Conservation (phyloP, 2,113 vertebrate species). For the Cyrtonyx montezumae region DNA sequence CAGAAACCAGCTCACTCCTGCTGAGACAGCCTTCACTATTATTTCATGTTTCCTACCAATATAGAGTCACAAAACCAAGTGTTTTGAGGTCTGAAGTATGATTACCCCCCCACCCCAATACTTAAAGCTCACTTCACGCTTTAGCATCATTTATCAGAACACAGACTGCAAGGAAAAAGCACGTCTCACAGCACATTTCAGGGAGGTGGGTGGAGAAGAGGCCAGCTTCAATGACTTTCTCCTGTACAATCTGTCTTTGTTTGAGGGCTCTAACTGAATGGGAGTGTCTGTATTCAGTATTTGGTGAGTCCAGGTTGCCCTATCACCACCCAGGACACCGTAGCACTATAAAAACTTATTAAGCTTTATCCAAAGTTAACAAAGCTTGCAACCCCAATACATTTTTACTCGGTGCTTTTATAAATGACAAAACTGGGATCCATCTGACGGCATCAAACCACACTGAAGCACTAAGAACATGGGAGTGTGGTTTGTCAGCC, state of each 20-base stretch:
- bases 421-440: background rate
- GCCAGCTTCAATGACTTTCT: background rate
- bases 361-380: background rate
- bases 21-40: background rate
- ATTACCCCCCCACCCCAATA: background rate
- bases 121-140: background rate
- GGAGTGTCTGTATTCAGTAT: background rate
- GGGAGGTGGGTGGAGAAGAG: conserved; percentile 8
- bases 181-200: accelerated
- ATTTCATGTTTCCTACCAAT: background rate
- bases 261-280: background rate
- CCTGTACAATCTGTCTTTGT: conserved; percentile 36
- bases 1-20: background rate
- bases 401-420: background rate
- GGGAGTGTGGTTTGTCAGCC: no score
- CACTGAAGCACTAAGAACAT: background rate
- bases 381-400: background rate
- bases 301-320: background rate
- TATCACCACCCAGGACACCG: background rate
- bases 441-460: background rate
- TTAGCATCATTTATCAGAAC: background rate
- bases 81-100: background rate
- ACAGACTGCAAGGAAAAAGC: background rate
- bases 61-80: background rate
- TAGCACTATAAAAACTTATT: conserved; percentile 1